These are phyloP conservation scores for Crotalus tigris DNA, from an alignment of 2,113 vertebrate species.

Conservation along the genomic window DNA sequence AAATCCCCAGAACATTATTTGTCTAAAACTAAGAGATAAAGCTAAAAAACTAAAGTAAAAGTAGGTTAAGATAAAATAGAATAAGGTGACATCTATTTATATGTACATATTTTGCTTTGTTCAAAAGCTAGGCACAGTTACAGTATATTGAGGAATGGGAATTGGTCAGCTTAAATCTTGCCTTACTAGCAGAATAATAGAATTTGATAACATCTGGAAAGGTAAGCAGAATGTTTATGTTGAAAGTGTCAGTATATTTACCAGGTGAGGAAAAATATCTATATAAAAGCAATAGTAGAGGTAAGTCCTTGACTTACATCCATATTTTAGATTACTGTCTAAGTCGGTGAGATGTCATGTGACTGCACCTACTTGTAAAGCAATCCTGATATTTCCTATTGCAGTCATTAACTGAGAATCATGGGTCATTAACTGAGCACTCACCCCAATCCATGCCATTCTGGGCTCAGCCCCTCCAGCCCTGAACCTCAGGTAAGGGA, in stretches of 20 bases:
- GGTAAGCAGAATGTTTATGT: neutral
- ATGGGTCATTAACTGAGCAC: no score
- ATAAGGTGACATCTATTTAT: neutral
- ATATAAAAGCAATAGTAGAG: neutral
- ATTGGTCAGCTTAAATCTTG: neutral
- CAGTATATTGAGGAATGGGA: neutral
- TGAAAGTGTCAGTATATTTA: neutral
- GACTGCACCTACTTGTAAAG: neutral
- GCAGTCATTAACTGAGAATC: no score
- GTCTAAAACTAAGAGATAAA: neutral
- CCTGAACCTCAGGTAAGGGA: neutral
- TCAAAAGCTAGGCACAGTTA: neutral
- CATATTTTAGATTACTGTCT: neutral
- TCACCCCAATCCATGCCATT: neutral
- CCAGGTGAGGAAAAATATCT: neutral
- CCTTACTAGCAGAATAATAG: neutral
- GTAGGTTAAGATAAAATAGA: neutral
- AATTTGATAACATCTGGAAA: neutral
- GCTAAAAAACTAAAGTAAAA: neutral
- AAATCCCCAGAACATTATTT: neutral
- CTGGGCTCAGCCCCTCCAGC: neutral
- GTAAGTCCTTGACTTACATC: neutral
- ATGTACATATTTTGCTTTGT: neutral
- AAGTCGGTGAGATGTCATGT: neutral
- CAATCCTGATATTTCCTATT: no score